Evolutionary conservation across 37 sponge, comb jelly and placozoan species (phyloP).

Genomic region (Spongia lamella): DNA sequence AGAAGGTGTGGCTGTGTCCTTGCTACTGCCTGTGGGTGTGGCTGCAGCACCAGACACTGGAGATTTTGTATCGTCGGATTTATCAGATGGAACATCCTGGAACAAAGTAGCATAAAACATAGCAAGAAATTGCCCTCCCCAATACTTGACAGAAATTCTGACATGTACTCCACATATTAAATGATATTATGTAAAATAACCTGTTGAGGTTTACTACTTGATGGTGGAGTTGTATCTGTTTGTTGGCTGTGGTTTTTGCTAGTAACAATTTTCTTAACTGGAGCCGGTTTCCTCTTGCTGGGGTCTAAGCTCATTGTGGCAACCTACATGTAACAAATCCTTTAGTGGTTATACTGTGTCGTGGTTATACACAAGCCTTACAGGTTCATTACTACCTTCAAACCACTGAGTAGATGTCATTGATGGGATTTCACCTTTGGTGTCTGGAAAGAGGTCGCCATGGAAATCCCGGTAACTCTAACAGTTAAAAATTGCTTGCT

Average conservation of each 20-base stretch:
- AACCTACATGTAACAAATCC: conserved; percentile 22
- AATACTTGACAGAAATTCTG: too few relatives aligned
- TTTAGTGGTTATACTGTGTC: background rate
- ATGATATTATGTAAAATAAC: background rate
- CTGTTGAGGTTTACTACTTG: background rate
- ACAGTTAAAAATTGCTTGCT: too few relatives aligned
- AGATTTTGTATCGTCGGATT: too few relatives aligned
- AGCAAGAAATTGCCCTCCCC: too few relatives aligned
- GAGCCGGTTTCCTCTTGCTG: background rate
- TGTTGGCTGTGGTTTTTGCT: conserved; percentile 4
- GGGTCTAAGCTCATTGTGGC: conserved; percentile 69
- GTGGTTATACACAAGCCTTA: background rate
- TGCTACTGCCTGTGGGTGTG: background rate
- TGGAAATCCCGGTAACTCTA: conserved; percentile 81
- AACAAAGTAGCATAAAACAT: too few relatives aligned
- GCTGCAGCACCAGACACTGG: background rate
- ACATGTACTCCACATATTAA: background rate
- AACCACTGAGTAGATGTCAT: conserved; percentile 80
- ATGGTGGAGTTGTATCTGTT: background rate
- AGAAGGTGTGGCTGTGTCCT: background rate
- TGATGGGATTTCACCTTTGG: conserved; percentile 46
- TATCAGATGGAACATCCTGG: background rate
- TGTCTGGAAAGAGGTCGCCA: conserved; percentile 86
- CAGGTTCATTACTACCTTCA: conserved; percentile 58
- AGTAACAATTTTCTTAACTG: background rate